Conservation (phyloP, 1,140 invertebrate genomes). For the Andricus grossulariae region DNA sequence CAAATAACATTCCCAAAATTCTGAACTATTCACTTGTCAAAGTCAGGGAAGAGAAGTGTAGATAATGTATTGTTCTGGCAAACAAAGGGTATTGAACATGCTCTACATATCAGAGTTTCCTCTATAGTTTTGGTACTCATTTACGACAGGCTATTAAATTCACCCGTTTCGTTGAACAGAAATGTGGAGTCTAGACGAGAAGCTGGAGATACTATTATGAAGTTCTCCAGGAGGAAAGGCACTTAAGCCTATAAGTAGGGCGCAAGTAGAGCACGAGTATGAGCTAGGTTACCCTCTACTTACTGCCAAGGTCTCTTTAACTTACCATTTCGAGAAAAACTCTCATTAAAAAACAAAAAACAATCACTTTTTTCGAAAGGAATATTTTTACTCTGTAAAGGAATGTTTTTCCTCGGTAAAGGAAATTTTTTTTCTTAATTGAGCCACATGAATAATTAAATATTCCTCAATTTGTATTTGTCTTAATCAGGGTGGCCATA, state of each 20-base stretch:
- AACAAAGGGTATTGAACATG: not conserved
- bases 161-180: not conserved
- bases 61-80: not conserved
- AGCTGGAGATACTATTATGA: not conserved
- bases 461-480: too few relatives aligned
- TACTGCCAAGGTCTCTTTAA: not conserved
- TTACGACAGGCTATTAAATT: constrained; percentile 5
- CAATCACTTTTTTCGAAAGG: too few relatives aligned
- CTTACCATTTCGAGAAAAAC: not conserved
- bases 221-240: not conserved
- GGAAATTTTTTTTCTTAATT: too few relatives aligned
- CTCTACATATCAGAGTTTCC: not conserved
- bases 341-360: not conserved
- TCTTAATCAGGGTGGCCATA: too few relatives aligned
- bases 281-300: not conserved
- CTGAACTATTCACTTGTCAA: not conserved
- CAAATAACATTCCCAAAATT: not conserved
- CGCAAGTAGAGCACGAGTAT: not conserved
- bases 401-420: too few relatives aligned
- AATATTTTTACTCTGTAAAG: too few relatives aligned
- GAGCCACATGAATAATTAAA: too few relatives aligned
- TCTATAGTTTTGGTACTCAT: constrained; percentile 14
- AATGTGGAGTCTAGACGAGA: constrained; percentile 12
- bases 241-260: constrained; percentile 20
- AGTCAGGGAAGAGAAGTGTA: not conserved